Base-by-base conservation (phyloP, 2,888 invertebrate species). In the Perizoma affinitatum region DNA sequence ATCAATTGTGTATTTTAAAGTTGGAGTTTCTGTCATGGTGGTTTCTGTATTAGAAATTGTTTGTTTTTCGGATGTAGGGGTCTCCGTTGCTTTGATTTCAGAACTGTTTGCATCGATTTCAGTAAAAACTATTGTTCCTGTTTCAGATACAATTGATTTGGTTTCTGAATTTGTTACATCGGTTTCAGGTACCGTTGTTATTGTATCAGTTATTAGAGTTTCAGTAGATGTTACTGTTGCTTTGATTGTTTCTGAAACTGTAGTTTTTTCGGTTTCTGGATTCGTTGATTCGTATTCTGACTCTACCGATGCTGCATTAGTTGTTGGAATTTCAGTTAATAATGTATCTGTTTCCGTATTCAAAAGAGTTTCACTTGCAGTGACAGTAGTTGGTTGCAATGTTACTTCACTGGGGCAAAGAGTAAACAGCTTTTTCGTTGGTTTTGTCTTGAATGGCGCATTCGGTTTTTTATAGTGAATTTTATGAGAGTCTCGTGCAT, bases 371-470 rank as follows among this genome's bases (percentile, higher is more conserved):
- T 48, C 50, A 40, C 52, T 47, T 3, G 48, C 47, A 7, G 61
- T 52, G 0, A 22, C 11, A 35, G 51, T 54, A 42, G 50, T 46
- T 2, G 46, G 38, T 22, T 63, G 42, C n/a, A 40, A 35, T 11
- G 46, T 54, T 10, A 46, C 55, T 43, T 41, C 5, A 7, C 33
- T 66, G 6, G 57, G 57, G 56, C 78, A 77, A 33, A 70, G 61
- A 0, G 78, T 77, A 47, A 69, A 63, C 0, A 68, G 54, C n/a
- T 42, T 42, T 65, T 45, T 73, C 1, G 75, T 77, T 3, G 76
- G 71, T 35, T 54, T 70, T 7, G 46, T 69, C 54, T 58, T 73
- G 54, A 86, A 87, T 0, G 88, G 86, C 5, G 78, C 82, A 35
- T 71, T 59, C 0, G 67, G 50, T 0, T 53, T 63, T 0, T 33